phyloP scores from a whole-genome alignment of 1,140 invertebrate species.

The Drosophila neocordata region DNA sequence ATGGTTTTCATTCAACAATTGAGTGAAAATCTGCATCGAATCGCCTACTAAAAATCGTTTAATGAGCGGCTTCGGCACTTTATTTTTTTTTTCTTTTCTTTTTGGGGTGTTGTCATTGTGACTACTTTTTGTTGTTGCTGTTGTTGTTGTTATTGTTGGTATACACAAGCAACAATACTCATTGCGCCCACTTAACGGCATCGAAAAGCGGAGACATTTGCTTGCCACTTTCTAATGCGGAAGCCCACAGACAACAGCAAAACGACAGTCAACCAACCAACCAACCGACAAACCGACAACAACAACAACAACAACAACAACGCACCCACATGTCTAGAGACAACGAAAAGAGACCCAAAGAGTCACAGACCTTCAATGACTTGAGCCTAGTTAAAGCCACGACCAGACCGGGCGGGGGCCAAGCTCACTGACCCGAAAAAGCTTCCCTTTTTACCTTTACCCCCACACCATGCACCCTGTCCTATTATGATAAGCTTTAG shows the following conservation, averaged over 20 bases:
- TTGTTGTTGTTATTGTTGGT: not conserved
- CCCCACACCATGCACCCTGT: no score
- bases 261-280: conserved; percentile 8
- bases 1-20: conserved; percentile 52
- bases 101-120: conserved; percentile 13
- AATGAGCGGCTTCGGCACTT: conserved; percentile 30
- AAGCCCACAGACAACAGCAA: conserved; percentile 23
- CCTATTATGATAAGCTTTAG: conserved; percentile 18
- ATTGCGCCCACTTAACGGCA: conserved; percentile 31
- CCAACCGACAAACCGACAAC: conserved; percentile 16
- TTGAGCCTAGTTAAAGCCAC: conserved; percentile 11
- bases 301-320: not conserved
- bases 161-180: conserved; percentile 15
- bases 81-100: not conserved
- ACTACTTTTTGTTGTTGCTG: not conserved
- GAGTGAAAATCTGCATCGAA: conserved; percentile 76
- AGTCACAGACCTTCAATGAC: conserved; percentile 39
- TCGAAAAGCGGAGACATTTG: conserved; percentile 27
- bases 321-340: conserved; percentile 48
- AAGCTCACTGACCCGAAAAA: conserved; percentile 11
- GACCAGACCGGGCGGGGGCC: not conserved
- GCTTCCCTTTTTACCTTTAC: not conserved
- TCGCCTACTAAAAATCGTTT: conserved; percentile 42
- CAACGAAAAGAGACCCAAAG: not conserved
- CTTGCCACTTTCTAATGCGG: conserved; percentile 49